phyloP scores from a whole-genome alignment of 2,888 invertebrate species.

The Cerceris rybyensis region DNA sequence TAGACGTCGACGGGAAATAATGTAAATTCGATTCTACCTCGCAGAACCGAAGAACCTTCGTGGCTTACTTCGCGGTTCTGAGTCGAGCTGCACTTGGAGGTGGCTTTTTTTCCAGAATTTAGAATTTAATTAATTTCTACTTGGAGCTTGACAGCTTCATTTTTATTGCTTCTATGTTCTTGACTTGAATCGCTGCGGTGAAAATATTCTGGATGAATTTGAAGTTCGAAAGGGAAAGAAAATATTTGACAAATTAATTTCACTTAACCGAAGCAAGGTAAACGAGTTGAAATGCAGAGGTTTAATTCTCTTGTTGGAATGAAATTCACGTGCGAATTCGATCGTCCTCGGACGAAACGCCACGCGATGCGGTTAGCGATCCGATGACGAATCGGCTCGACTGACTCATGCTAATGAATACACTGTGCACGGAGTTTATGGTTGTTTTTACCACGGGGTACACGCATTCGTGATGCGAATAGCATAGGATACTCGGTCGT shows the following conservation, averaged over 20 bases:
- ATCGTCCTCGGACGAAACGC: background rate
- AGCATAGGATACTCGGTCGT: background rate
- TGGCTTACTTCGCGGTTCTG: no score
- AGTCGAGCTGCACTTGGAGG: no score
- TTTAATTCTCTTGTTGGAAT: slow-evolving; percentile 1
- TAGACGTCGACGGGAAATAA: slow-evolving; percentile 46
- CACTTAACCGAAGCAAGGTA: no score
- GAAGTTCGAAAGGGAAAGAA: no score
- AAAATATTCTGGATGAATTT: no score
- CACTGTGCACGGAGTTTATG: slow-evolving; percentile 2
- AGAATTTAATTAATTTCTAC: no score
- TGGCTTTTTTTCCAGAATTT: no score
- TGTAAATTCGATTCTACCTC: slow-evolving; percentile 44
- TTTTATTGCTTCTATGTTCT: no score
- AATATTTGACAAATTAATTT: no score
- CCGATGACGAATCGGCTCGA: slow-evolving; percentile 30
- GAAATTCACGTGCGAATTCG: slow-evolving; percentile 32
- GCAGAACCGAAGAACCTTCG: background rate
- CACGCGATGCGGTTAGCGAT: background rate
- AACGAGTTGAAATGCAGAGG: no score
- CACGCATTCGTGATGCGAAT: background rate
- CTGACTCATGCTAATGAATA: slow-evolving; percentile 8
- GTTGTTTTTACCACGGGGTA: slow-evolving; percentile 2
- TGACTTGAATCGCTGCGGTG: no score
- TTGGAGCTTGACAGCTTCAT: no score